Evolutionary conservation across 2,113 vertebrate species (phyloP).

Genomic region (Edolisoma coerulescens): DNA sequence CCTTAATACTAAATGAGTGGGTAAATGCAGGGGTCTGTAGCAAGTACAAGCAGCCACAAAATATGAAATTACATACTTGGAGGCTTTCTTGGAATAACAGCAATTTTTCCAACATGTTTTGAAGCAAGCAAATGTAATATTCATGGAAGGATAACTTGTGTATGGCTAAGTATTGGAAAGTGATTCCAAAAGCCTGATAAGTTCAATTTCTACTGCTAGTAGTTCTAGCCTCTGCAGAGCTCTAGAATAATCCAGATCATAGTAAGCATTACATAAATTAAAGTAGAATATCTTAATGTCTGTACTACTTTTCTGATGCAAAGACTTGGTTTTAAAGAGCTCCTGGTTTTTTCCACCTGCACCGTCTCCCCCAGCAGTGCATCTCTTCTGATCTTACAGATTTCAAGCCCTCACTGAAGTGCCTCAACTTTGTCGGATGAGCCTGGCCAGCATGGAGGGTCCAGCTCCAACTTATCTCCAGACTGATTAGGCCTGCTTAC

Average conservation of each 20-base stretch:
- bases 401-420: background rate
- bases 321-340: background rate
- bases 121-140: background rate
- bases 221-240: background rate
- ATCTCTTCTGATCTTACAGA: background rate
- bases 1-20: background rate
- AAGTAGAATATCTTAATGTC: background rate
- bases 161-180: background rate
- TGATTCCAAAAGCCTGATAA: background rate
- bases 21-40: background rate
- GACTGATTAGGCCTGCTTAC: background rate
- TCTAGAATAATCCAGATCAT: background rate
- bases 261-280: background rate
- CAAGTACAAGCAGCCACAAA: background rate
- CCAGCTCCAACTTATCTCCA: background rate
- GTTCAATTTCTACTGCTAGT: background rate
- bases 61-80: rapidly evolving
- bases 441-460: background rate
- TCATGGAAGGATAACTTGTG: background rate
- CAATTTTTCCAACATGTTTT: background rate
- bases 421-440: background rate
- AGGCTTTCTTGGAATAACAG: background rate
- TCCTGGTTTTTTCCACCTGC: background rate
- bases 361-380: background rate
- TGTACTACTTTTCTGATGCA: background rate